These are phyloP conservation scores for Polypterus bichir DNA, from an alignment of 2,113 vertebrate species.

Conservation along the genomic window DNA sequence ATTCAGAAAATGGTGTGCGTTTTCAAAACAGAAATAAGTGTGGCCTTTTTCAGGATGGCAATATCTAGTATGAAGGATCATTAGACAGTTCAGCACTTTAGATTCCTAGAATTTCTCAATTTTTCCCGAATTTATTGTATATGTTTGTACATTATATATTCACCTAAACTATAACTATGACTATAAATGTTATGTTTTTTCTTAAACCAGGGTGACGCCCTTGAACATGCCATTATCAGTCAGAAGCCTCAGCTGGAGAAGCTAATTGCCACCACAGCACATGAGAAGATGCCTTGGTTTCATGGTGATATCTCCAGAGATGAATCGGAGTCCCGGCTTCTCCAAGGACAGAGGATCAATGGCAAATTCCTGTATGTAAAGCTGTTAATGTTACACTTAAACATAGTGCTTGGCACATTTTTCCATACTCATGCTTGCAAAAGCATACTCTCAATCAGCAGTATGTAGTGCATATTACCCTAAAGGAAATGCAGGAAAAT, in stretches of 20 bases:
- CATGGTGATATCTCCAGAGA: conserved; percentile 74
- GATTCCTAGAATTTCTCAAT: neutral
- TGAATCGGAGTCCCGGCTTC: conserved; percentile 67
- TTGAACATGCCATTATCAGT: conserved; percentile 94
- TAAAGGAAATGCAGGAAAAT: too few relatives aligned
- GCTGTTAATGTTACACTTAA: too few relatives aligned
- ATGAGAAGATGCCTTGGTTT: conserved; percentile 93
- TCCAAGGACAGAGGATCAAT: conserved; percentile 52
- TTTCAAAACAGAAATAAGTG: too few relatives aligned
- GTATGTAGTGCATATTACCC: too few relatives aligned
- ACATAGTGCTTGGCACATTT: too few relatives aligned
- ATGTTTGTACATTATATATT: neutral
- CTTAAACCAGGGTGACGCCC: conserved; percentile 60
- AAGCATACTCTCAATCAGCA: too few relatives aligned
- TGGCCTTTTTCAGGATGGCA: too few relatives aligned
- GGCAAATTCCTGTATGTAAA: conserved; percentile 84
- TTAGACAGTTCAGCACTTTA: too few relatives aligned
- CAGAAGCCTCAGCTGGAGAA: conserved; percentile 93
- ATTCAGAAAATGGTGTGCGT: too few relatives aligned
- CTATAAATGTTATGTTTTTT: neutral
- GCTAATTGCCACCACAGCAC: conserved; percentile 82
- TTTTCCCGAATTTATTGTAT: neutral
- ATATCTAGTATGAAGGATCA: too few relatives aligned
- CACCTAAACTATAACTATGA: too few relatives aligned
- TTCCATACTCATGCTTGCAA: too few relatives aligned